Evolutionary conservation across 2,797 vertebrate genomes (phyloP), one percentile per base, ranked within the genome.

Genomic region (Podarcis lilfordi): DNA sequence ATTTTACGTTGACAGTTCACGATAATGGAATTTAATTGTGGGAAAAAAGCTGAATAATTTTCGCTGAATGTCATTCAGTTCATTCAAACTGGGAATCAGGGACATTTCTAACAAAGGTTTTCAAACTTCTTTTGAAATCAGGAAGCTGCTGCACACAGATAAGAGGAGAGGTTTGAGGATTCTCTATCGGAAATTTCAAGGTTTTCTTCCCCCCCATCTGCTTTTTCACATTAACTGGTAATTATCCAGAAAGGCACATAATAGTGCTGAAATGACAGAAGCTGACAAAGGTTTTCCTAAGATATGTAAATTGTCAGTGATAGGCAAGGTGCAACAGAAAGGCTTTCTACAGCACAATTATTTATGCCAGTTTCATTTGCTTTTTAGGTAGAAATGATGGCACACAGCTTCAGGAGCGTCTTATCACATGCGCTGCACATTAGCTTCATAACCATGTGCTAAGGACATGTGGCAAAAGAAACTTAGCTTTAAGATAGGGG

Each of bases 51-150:
- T 94, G 96, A 96, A 97, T 97, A 96, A 97, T 97, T 96, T 96
- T 94, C 95, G 94, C 96, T 97, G 96, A 97, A 97, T 97, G 96
- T 97, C 97, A 97, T 96, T 97, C 97, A 95, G 96, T 96, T 96
- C 95, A 96, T 96, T 97, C 96, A 97, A 96, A 97, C 93, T 95
- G 96, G 95, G 95, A 97, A 97, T 97, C 96, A 93, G 96, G 96
- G 96, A 97, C 96, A 97, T 97, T 97, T 97, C 96, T 96, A 97
- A 97, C 97, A 97, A 97, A 97, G 96, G 96, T 97, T 97, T 97
- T 97, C 95, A 97, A 97, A 97, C 95, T 97, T 97, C 96, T 96
- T 97, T 97, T 97, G 96, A 97, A 97, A 97, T 97, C 96, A 96
- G 95, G 95, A 97, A 97, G 96, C 96, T 97, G 97, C 94, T 96